Percentiles rank a stretch among this genome's conserved stretches.
phyloP scores from a whole-genome alignment of 2,888 invertebrate genomes.

The Chirona hameri region DNA sequence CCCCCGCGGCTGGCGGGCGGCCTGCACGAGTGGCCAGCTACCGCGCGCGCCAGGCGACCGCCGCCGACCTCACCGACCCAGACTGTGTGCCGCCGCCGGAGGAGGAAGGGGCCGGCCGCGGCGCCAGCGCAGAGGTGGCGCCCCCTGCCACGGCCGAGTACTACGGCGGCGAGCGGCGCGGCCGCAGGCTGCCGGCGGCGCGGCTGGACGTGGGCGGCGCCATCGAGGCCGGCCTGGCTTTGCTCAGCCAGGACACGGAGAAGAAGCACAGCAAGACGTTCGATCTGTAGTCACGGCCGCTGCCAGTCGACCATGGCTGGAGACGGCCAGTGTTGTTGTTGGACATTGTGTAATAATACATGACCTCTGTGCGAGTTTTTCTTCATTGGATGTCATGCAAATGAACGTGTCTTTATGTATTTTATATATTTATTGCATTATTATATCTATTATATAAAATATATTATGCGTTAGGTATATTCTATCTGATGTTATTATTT shows the following conservation, averaged over 20 bases:
- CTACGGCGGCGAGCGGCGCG: background rate
- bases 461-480: too few relatives aligned
- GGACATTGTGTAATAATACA: too few relatives aligned
- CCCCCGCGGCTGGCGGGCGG: background rate
- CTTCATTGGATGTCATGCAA: too few relatives aligned
- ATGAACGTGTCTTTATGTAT: too few relatives aligned
- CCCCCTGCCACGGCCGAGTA: constrained; percentile 2
- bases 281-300: background rate
- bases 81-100: background rate
- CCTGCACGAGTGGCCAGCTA: background rate
- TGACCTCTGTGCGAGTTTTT: too few relatives aligned
- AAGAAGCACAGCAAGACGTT: background rate
- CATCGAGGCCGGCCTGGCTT: background rate
- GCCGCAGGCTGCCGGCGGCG: background rate
- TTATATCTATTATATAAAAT: too few relatives aligned
- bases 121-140: background rate
- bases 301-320: too few relatives aligned
- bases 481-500: too few relatives aligned
- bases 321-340: too few relatives aligned
- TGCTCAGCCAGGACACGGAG: background rate
- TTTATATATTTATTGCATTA: too few relatives aligned
- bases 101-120: background rate
- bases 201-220: background rate
- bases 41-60: background rate
- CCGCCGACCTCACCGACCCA: background rate